Percentiles rank a stretch among this genome's conserved stretches.
These are phyloP conservation scores for Chrysolina haemoptera DNA, from an alignment of 2,888 invertebrate species.

Conservation along the genomic window DNA sequence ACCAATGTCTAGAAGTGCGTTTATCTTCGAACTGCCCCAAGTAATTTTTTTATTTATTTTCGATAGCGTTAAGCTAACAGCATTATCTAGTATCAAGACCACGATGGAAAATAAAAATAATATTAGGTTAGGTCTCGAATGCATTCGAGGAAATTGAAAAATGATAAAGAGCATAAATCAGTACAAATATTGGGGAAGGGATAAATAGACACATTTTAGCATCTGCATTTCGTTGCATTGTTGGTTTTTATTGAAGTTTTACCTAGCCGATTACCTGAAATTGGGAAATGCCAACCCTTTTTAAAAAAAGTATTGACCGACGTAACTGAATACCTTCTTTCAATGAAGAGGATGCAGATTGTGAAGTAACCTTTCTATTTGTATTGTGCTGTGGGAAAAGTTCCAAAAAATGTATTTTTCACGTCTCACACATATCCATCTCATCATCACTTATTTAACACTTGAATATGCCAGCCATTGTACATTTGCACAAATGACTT, in stretches of 20 bases:
- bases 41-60: slow-evolving; percentile 33
- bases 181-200: slow-evolving; percentile 43
- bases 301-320: slow-evolving; percentile 45
- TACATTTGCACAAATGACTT: background rate
- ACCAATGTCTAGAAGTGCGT: slow-evolving; percentile 9
- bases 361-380: slow-evolving; percentile 19
- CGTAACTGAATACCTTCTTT: slow-evolving; percentile 34
- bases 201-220: slow-evolving; percentile 26
- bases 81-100: slow-evolving; percentile 14
- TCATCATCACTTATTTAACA: background rate
- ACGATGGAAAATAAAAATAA: slow-evolving; percentile 40
- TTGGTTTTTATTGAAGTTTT: slow-evolving; percentile 35
- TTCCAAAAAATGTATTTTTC: slow-evolving; percentile 26
- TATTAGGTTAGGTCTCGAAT: slow-evolving; percentile 35
- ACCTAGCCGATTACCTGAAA: slow-evolving; percentile 45
- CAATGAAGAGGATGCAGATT: slow-evolving; percentile 21
- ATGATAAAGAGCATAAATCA: slow-evolving; percentile 34
- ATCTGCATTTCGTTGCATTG: slow-evolving; percentile 29
- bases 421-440: slow-evolving; percentile 7
- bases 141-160: slow-evolving; percentile 38
- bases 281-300: slow-evolving; percentile 49
- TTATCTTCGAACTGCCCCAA: background rate
- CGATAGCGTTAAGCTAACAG: slow-evolving; percentile 32
- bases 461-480: background rate
- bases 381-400: slow-evolving; percentile 27